Conservation (phyloP, 2,888 invertebrate species). For the Leptopilina syphax region DNA sequence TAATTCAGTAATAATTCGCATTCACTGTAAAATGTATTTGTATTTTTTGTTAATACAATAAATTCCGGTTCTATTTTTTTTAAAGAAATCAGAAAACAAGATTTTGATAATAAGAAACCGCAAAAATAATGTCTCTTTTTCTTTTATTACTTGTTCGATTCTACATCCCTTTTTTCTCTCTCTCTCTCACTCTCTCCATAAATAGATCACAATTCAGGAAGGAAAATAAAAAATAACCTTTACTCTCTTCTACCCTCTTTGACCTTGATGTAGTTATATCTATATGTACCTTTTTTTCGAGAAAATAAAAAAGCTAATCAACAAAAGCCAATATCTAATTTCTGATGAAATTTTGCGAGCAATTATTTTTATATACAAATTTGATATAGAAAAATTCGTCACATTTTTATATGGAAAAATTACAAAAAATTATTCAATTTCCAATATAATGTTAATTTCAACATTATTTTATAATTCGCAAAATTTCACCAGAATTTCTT, state of each 20-base stretch:
- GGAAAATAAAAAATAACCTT: constrained; percentile 12
- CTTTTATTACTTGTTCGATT: not conserved
- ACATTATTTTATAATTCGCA: not conserved
- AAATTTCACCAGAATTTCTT: not conserved
- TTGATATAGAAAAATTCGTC: too few species aligned
- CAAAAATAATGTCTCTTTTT: not conserved
- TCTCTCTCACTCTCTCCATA: not conserved
- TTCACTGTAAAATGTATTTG: too few species aligned
- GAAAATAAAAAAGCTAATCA: constrained; percentile 15
- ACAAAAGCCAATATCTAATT: not conserved
- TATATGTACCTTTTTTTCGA: not conserved
- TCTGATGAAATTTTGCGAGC: not conserved
- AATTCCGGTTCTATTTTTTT: not conserved
- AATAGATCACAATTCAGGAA: constrained; percentile 1
- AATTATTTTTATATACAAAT: too few species aligned
- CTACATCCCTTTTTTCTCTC: not conserved
- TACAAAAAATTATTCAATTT: too few species aligned
- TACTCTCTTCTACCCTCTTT: not conserved
- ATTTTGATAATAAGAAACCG: not conserved
- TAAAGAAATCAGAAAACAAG: not conserved
- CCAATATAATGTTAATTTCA: too few species aligned
- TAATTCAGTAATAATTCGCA: too few species aligned
- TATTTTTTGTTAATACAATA: too few species aligned
- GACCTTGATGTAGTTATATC: not conserved
- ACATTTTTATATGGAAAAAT: too few species aligned